Percentiles rank a stretch among this genome's conserved stretches.
These are phyloP conservation scores for Rhodeus uyekii DNA, from an alignment of 2,797 vertebrate genomes.

Conservation along the genomic window DNA sequence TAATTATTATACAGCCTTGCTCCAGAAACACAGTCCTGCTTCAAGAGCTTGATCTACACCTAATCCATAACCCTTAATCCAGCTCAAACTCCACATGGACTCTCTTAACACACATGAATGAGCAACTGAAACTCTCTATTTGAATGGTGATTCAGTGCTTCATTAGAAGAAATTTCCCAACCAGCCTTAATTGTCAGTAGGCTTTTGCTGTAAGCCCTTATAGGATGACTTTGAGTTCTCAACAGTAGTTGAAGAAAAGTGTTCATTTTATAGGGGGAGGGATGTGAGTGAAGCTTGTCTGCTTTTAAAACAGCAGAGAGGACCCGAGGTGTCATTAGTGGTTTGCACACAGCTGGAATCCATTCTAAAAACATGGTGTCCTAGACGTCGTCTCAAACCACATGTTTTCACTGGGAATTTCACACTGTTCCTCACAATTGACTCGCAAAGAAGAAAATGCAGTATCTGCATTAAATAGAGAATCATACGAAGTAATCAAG, in stretches of 20 bases:
- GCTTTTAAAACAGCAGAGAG: slow-evolving; percentile 72
- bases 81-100: not conserved
- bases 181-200: not conserved
- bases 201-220: slow-evolving; percentile 62
- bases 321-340: slow-evolving; percentile 80
- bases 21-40: no score
- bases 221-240: slow-evolving; percentile 67
- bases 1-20: no score
- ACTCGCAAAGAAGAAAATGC: slow-evolving; percentile 66
- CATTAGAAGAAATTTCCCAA: not conserved
- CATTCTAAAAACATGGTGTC: slow-evolving; percentile 78
- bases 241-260: slow-evolving; percentile 49
- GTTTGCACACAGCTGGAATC: slow-evolving; percentile 80
- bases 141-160: not conserved
- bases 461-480: slow-evolving; percentile 49
- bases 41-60: not conserved
- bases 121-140: not conserved
- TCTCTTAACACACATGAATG: not conserved
- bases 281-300: slow-evolving; percentile 72
- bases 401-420: slow-evolving; percentile 76
- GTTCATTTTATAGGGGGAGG: slow-evolving; percentile 22
- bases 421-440: slow-evolving; percentile 76
- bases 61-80: no score
- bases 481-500: not conserved
- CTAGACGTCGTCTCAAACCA: slow-evolving; percentile 77